Base-by-base conservation (phyloP, 1,140 invertebrate genomes). In the Drosophila neocordata region DNA sequence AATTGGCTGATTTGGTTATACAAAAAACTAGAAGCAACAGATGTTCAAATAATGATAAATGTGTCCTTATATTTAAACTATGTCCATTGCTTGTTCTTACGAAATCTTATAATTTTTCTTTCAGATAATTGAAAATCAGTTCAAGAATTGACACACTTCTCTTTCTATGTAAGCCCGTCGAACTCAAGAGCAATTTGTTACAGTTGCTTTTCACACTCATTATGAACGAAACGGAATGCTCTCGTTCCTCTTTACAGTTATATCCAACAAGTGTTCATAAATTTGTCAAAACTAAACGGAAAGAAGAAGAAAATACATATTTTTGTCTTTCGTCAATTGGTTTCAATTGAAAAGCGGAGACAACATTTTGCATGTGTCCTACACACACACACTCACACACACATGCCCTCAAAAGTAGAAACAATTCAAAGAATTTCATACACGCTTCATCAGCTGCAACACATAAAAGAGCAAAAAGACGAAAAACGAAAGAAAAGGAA, bases 371-470 rank as follows among this genome's bases (percentile, higher is more conserved):
- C 53, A 56, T 56, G 31, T 56, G 53, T 34, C 53, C 53, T 11
- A 34, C 31, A 31, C 27, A 31, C 52, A 55, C 52, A 27, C 24
- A 31, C 38, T 13, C 38, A 27, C 22, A 31, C n/a, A 56, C 53
- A 56, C 53, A 56, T 56, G 53, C 53, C 53, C 15, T 15, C 9
- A 34, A 55, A 34, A 55, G n/a, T 9, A 15, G 9, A 9, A 56
- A 56, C 34, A 56, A 56, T 56, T 56, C 53, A 56, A 56, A 35
- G 53, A 56, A 56, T 56, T 56, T 56, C 31, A 34, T 35, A 34
- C 27, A 56, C 27, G 53, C 53, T 56, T 35, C 53, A 35, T 56
- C 53, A 35, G 53, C 53, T 56, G 53, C 53, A 56, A 56, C 27
- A 56, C 53, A 56, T 35, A 56, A 56, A 56, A 56, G 53, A 56